Evolutionary conservation across 2,797 vertebrate genomes (phyloP).

Genomic region (Ceryle rudis): DNA sequence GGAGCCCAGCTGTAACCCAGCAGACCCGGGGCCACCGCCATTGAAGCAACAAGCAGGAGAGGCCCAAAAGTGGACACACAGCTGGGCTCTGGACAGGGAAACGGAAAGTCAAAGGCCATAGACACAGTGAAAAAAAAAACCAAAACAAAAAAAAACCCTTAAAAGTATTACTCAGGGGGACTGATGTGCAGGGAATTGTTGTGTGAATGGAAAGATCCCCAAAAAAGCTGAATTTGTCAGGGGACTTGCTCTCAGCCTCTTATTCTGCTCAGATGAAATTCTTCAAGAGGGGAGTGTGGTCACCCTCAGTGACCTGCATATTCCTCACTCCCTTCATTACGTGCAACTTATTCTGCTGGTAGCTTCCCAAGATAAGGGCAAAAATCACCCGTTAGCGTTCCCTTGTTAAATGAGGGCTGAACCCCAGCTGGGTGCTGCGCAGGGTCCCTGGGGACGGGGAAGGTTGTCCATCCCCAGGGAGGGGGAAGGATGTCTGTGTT

Average conservation of each 20-base stretch:
- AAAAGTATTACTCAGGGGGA: neutral
- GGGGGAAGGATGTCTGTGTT: too few relatives aligned
- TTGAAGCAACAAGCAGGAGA: neutral
- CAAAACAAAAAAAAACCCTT: neutral
- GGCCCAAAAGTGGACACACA: fast-evolving
- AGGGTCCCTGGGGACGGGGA: too few relatives aligned
- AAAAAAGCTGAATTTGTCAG: neutral
- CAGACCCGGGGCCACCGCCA: neutral
- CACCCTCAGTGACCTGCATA: neutral
- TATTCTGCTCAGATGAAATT: neutral
- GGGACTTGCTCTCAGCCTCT: neutral
- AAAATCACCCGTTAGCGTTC: neutral
- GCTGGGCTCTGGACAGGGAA: neutral
- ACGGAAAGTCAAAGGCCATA: neutral
- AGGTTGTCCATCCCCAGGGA: too few relatives aligned
- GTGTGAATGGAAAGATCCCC: neutral
- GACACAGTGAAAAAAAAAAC: neutral
- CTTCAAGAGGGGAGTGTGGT: neutral
- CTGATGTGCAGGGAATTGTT: neutral
- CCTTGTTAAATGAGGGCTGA: neutral
- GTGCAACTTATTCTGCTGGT: neutral
- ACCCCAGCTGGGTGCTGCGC: neutral
- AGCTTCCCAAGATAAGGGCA: neutral
- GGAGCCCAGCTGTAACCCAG: too few relatives aligned
- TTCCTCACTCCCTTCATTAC: slow-evolving; percentile 7